Evolutionary conservation across 2,888 invertebrate genomes (phyloP).

Genomic region (Antitype chi): DNA sequence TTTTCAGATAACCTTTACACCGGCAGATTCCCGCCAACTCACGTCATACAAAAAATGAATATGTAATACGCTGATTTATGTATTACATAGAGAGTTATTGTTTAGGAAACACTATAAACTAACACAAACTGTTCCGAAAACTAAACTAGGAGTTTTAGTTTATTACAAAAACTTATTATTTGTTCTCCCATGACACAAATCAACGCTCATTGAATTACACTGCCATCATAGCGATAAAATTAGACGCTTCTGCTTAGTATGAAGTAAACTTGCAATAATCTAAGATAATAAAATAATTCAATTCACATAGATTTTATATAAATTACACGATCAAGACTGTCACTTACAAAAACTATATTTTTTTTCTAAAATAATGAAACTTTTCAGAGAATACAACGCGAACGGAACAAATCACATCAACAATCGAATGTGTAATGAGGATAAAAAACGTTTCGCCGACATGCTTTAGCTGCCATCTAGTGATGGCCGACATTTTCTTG

Average conservation of each 20-base stretch:
- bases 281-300: conserved; percentile 5
- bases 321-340: conserved; percentile 64
- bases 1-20: conserved; percentile 64
- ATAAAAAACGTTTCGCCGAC: conserved; percentile 86
- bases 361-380: conserved; percentile 77
- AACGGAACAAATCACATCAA: conserved; percentile 85
- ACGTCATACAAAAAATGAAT: conserved; percentile 28
- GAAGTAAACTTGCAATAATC: conserved; percentile 38
- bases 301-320: conserved; percentile 33
- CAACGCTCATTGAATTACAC: conserved; percentile 72
- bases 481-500: conserved; percentile 79
- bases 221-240: conserved; percentile 63
- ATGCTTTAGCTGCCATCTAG: conserved; percentile 75
- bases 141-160: not conserved
- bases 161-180: conserved; percentile 17
- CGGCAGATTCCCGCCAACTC: conserved; percentile 79
- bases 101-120: not conserved
- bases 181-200: conserved; percentile 64
- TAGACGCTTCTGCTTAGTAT: conserved; percentile 58
- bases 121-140: not conserved
- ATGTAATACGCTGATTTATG: not conserved
- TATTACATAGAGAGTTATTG: not conserved
- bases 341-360: conserved; percentile 86
- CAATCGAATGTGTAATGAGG: conserved; percentile 83
- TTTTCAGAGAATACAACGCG: conserved; percentile 79